Evolutionary conservation across 2,113 vertebrate species (phyloP).

Genomic region (Polypterus senegalus): DNA sequence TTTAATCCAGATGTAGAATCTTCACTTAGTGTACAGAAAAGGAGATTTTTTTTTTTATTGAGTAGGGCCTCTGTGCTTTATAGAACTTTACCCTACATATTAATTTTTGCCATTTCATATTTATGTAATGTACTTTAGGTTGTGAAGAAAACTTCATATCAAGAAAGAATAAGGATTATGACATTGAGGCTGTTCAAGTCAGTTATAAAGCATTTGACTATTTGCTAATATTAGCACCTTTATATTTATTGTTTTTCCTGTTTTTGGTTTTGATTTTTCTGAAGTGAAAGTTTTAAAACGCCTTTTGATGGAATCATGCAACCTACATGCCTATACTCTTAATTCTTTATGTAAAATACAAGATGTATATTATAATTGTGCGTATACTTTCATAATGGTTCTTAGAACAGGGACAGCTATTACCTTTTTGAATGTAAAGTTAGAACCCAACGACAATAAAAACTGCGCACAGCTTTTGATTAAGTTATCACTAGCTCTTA

Average conservation of each 20-base stretch:
- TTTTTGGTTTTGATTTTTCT: slow-evolving; percentile 20
- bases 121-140: slow-evolving; percentile 47
- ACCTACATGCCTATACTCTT: slow-evolving; percentile 77
- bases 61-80: neutral
- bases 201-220: slow-evolving; percentile 36
- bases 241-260: slow-evolving; percentile 76
- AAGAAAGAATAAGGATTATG: slow-evolving; percentile 44
- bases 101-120: slow-evolving; percentile 41
- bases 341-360: slow-evolving; percentile 61
- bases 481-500: slow-evolving; percentile 49
- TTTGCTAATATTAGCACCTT: slow-evolving; percentile 74
- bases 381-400: slow-evolving; percentile 65
- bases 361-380: slow-evolving; percentile 69
- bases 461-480: slow-evolving; percentile 85
- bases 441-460: slow-evolving; percentile 70
- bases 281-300: slow-evolving; percentile 45
- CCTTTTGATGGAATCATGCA: slow-evolving; percentile 71
- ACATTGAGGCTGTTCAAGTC: slow-evolving; percentile 34
- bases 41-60: slow-evolving; percentile 1
- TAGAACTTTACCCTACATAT: slow-evolving; percentile 41
- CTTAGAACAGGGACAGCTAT: slow-evolving; percentile 52
- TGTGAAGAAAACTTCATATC: slow-evolving; percentile 47
- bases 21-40: slow-evolving; percentile 60
- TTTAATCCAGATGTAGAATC: slow-evolving; percentile 64
- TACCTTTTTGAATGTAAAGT: slow-evolving; percentile 68